Conservation (phyloP, 2,797 vertebrate genomes). For the Melopsittacus undulatus region DNA sequence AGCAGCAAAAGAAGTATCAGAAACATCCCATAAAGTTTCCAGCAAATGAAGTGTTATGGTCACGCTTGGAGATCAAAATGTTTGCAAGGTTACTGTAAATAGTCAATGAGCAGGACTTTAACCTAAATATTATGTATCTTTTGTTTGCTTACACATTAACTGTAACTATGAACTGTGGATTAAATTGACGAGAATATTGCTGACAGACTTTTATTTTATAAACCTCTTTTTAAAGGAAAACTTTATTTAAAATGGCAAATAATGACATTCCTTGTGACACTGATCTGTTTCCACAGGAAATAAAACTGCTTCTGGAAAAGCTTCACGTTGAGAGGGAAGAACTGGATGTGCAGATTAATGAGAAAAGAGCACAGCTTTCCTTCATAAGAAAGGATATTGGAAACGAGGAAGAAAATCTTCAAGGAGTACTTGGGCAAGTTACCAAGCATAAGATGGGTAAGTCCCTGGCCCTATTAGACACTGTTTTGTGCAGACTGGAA, state of each 20-base stretch:
- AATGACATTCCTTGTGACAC: background rate
- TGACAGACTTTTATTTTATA: background rate
- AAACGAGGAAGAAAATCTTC: constrained; percentile 78
- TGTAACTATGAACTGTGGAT: background rate
- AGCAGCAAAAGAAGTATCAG: background rate
- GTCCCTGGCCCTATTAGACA: background rate
- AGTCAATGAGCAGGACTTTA: background rate
- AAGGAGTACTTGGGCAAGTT: constrained; percentile 72
- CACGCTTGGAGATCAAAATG: background rate
- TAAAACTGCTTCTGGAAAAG: constrained; percentile 77
- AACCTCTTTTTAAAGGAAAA: background rate
- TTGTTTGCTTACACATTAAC: background rate
- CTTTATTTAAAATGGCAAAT: background rate
- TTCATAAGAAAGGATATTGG: constrained; percentile 76
- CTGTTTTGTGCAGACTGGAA: background rate
- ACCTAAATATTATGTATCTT: background rate
- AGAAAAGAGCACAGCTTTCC: constrained; percentile 76
- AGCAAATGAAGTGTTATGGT: background rate
- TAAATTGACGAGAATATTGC: background rate
- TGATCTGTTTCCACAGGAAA: constrained; percentile 73
- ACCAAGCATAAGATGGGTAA: constrained; percentile 81
- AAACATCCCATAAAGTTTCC: background rate
- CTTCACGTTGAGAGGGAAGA: constrained; percentile 80
- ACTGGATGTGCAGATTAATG: constrained; percentile 78
- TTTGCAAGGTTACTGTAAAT: background rate